These are phyloP conservation scores for Perithous albicinctus DNA, from an alignment of 2,888 invertebrate species.

Conservation along the genomic window DNA sequence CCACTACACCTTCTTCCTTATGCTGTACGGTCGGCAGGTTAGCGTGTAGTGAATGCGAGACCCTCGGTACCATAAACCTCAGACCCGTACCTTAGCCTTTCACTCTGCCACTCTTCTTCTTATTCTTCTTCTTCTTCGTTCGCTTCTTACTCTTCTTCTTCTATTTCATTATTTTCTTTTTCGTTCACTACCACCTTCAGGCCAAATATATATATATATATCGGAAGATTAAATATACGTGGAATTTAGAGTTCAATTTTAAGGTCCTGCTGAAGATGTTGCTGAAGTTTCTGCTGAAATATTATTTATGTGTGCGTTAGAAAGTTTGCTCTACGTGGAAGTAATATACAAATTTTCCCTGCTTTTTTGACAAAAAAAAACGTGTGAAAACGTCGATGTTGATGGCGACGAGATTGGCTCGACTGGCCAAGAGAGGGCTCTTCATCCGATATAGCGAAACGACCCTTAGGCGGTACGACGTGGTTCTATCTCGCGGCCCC, in stretches of 20 bases:
- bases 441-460: background rate
- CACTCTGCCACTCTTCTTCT: background rate
- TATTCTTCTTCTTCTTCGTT: background rate
- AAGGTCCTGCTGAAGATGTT: too few species aligned
- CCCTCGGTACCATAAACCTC: conserved; percentile 10
- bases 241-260: too few species aligned
- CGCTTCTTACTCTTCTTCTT: background rate
- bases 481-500: background rate
- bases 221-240: too few species aligned
- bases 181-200: background rate
- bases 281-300: too few species aligned
- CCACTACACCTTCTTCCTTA: conserved; percentile 16
- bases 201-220: too few species aligned
- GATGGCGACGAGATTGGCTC: too few species aligned
- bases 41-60: background rate
- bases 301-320: too few species aligned
- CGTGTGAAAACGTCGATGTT: too few species aligned
- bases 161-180: conserved; percentile 25
- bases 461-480: background rate
- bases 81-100: background rate
- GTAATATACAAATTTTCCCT: too few species aligned
- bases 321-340: too few species aligned
- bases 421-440: too few species aligned
- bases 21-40: background rate
- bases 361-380: too few species aligned